A percentile compares a stretch with the other conserved stretches of the same genome.
Evolutionary conservation across 2,113 vertebrate genomes (phyloP).

Genomic region (Thalassoma bifasciatum): DNA sequence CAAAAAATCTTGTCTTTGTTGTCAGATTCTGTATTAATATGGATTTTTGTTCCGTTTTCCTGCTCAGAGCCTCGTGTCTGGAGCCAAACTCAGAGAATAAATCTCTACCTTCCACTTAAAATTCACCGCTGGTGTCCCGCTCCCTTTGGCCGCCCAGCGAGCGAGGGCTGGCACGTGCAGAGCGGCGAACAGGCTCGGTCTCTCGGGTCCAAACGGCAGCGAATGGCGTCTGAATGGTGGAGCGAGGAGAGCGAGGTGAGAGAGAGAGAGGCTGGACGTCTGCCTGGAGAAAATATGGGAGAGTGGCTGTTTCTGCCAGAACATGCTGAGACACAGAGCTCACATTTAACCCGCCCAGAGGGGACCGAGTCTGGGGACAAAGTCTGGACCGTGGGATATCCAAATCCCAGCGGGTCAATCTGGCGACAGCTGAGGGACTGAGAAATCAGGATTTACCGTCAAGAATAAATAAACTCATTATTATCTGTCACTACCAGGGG

Average conservation of each 20-base stretch:
- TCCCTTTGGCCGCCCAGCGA: conserved; percentile 17
- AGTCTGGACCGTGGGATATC: conserved; percentile 20
- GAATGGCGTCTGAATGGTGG: conserved; percentile 70
- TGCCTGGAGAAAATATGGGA: conserved; percentile 64
- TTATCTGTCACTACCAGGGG: not conserved
- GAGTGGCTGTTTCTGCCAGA: conserved; percentile 61
- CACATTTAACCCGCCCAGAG: conserved; percentile 49
- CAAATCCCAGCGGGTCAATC: conserved; percentile 20
- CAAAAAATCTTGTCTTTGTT: no score
- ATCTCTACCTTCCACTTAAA: conserved; percentile 48
- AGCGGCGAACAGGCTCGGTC: conserved; percentile 29
- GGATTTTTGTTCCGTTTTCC: not conserved
- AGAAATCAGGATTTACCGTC: not conserved
- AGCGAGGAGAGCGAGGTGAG: no score
- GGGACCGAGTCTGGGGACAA: conserved; percentile 18
- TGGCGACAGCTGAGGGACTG: not conserved
- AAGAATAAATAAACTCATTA: not conserved
- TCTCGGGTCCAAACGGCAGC: conserved; percentile 61
- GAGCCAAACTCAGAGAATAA: conserved; percentile 35
- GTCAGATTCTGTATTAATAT: not conserved
- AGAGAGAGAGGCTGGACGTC: conserved; percentile 65
- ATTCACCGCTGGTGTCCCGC: conserved; percentile 30
- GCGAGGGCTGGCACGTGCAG: conserved; percentile 33
- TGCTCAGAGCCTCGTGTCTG: conserved; percentile 13
- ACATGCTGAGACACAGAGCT: conserved; percentile 65